Evolutionary conservation across 2,888 invertebrate genomes (phyloP), one percentile per base, ranked within the genome.

Genomic region (Parelbella ahira): DNA sequence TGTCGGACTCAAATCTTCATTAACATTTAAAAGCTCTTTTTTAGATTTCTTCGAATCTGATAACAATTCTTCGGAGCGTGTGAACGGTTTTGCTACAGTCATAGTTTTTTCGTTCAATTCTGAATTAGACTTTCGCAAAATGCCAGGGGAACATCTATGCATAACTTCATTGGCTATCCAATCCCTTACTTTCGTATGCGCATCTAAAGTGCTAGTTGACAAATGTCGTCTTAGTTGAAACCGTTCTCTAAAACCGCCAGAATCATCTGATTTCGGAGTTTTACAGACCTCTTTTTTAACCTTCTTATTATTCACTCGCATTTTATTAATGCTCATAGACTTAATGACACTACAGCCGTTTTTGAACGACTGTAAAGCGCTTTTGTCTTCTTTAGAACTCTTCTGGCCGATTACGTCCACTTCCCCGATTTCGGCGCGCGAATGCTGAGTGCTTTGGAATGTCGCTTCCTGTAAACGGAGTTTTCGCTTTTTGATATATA

Each of bases 151-250:
- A 58, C 91, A 92, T 63, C 92, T 90, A 53, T 92, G 91, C 59
- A 92, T 91, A 19, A 93, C 92, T 69, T 94, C 94, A 50, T 93
- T 92, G 0, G 93, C 91, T 55, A 96, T 95, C 96, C 96, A 95
- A 56, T 95, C 94, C 48, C 92, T 89, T 0, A 96, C 95, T 88
- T 95, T 95, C 6, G 94, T 93, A 63, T 95, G 93, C 0, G 95
- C 93, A 68, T 96, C 95, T 50, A 96, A 91, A 0, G 95, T 95
- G 48, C 94, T 94, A 2, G 90, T 91, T 3, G 94, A 94, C 60
- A 93, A 89, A 69, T 94, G 93, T 10, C 94, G 76, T 9, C 92
- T 89, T 13, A 93, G 73, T 65, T 92, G 91, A 58, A 91, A 91
- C 43, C 89, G 72, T 56, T 90, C 82, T 23, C 90, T 84, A 53